Conservation (phyloP, 2,113 vertebrate genomes). For the Platysteira castanea region DNA sequence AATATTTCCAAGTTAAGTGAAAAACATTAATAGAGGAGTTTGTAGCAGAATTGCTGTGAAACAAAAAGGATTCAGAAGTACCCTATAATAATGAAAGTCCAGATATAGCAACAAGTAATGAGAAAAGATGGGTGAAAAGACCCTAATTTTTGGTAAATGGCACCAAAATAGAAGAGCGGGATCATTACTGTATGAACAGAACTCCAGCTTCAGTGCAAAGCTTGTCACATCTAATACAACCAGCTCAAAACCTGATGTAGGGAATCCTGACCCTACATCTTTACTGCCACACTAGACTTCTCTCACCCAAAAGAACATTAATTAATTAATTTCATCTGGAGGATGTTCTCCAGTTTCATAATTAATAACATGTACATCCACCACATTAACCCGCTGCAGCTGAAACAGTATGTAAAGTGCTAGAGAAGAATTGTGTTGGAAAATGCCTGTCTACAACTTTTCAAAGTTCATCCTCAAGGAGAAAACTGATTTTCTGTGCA, state of each 20-base stretch:
- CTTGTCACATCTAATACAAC: constrained; percentile 58
- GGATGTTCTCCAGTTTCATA: constrained; percentile 42
- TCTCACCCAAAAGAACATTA: constrained; percentile 27
- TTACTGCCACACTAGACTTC: constrained; percentile 24
- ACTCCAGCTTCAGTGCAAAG: constrained; percentile 8
- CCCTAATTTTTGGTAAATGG: not conserved
- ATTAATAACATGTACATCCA: constrained; percentile 55
- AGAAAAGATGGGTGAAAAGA: not conserved
- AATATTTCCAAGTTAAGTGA: not conserved
- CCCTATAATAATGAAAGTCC: not conserved
- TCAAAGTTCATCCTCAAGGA: constrained; percentile 32
- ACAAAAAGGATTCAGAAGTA: not conserved
- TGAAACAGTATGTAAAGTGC: not conserved
- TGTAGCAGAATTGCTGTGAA: not conserved
- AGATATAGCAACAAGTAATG: not conserved
- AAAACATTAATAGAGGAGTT: not conserved
- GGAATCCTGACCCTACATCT: constrained; percentile 53
- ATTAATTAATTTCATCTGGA: constrained; percentile 65
- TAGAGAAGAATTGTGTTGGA: not conserved
- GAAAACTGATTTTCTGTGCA: constrained; percentile 33
- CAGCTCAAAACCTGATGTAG: constrained; percentile 17
- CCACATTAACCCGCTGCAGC: not conserved
- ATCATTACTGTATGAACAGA: not conserved
- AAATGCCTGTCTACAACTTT: constrained; percentile 25
- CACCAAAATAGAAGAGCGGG: not conserved